These are phyloP conservation scores for Onychomys torridus DNA, from an alignment of 2,797 vertebrate species.

Conservation along the genomic window DNA sequence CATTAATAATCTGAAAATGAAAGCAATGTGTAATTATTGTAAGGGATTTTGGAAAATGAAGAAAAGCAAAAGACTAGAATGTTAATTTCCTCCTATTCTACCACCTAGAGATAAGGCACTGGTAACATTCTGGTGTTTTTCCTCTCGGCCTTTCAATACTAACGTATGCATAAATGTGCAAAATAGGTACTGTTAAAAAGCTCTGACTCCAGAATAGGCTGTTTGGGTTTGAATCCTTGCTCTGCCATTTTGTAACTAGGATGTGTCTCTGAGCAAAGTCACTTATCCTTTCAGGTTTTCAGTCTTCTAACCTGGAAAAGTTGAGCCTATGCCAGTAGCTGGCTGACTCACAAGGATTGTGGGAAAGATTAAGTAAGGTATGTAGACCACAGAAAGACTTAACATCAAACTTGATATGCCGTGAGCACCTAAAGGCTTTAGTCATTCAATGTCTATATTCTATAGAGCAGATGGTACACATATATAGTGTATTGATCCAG, in stretches of 20 bases:
- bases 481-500: neutral
- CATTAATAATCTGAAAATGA: neutral
- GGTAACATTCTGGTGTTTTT: neutral
- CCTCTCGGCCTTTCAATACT: neutral
- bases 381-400: neutral
- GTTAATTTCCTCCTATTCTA: slow-evolving; percentile 2
- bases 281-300: neutral
- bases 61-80: slow-evolving; percentile 52
- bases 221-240: neutral
- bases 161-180: neutral
- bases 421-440: neutral
- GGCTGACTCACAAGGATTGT: neutral
- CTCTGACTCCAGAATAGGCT: neutral
- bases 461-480: neutral
- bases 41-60: slow-evolving; percentile 50
- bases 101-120: slow-evolving; percentile 14
- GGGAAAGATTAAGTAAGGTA: slow-evolving; percentile 1
- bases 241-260: slow-evolving; percentile 9
- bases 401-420: neutral
- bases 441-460: neutral
- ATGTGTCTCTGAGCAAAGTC: neutral
- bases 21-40: slow-evolving; percentile 46
- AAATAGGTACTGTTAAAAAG: neutral
- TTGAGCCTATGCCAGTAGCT: neutral
- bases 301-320: slow-evolving; percentile 27